Evolutionary conservation across 2,888 invertebrate genomes (phyloP).

Genomic region (Tachina fera): DNA sequence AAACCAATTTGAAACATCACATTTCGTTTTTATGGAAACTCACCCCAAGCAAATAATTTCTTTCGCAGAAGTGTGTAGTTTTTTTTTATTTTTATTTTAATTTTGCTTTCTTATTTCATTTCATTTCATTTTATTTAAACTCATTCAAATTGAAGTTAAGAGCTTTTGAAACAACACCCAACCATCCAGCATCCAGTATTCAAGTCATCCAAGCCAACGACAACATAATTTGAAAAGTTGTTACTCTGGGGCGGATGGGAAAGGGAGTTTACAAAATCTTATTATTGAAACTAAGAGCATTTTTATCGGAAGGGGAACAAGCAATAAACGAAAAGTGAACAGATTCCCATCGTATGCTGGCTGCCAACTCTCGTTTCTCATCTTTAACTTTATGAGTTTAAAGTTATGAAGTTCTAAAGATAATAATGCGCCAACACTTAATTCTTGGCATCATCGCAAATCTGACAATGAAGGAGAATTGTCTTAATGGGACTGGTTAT

Average conservation of each 20-base stretch:
- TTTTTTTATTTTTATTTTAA: not conserved
- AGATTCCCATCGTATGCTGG: slow-evolving; percentile 66
- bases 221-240: slow-evolving; percentile 61
- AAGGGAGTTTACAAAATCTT: slow-evolving; percentile 57
- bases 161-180: slow-evolving; percentile 61
- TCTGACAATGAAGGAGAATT: slow-evolving; percentile 69
- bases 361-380: slow-evolving; percentile 72
- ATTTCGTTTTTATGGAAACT: slow-evolving; percentile 60
- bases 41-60: slow-evolving; percentile 47
- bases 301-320: slow-evolving; percentile 26
- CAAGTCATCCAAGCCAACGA: slow-evolving; percentile 21
- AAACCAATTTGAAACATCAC: slow-evolving; percentile 69
- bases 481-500: slow-evolving; percentile 66
- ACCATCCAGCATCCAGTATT: slow-evolving; percentile 29
- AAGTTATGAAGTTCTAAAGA: slow-evolving; percentile 81
- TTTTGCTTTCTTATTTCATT: not conserved
- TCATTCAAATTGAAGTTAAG: slow-evolving; percentile 71
- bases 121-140: slow-evolving; percentile 62
- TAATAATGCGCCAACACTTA: slow-evolving; percentile 83
- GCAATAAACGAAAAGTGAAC: slow-evolving; percentile 54
- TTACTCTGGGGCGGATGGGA: not conserved
- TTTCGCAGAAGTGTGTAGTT: slow-evolving; percentile 9
- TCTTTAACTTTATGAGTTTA: slow-evolving; percentile 68
- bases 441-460: slow-evolving; percentile 80
- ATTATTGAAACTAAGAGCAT: slow-evolving; percentile 53